A percentile compares a stretch with the other conserved stretches of the same genome.
Evolutionary conservation across 2,113 vertebrate species (phyloP).

Genomic region (Channa maculata): DNA sequence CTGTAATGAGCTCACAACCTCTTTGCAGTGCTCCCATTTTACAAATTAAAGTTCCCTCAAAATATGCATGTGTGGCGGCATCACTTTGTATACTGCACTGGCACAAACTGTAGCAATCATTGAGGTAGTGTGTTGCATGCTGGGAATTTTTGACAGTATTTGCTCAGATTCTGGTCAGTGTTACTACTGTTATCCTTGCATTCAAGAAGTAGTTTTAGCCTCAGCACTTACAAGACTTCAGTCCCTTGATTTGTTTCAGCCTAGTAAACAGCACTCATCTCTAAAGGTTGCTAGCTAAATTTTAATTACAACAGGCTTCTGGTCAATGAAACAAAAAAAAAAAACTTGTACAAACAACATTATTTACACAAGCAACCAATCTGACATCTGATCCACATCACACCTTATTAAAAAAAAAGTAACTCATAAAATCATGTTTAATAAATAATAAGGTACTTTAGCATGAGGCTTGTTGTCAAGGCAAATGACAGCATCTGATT

Average conservation of each 20-base stretch:
- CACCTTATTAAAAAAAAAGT: not conserved
- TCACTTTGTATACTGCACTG: not conserved
- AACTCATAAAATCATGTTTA: not conserved
- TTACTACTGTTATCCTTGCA: not conserved
- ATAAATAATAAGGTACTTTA: not conserved
- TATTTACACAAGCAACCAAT: not conserved
- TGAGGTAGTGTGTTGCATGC: not conserved
- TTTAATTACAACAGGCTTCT: not conserved
- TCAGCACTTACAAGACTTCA: not conserved
- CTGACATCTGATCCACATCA: not conserved
- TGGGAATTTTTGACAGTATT: not conserved
- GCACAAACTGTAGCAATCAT: not conserved
- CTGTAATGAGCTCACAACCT: conserved; percentile 80
- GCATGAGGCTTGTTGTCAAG: conserved; percentile 37
- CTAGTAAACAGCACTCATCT: not conserved
- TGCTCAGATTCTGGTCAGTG: too few species aligned
- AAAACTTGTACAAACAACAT: too few species aligned
- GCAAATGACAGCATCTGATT: conserved; percentile 44
- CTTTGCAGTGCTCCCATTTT: conserved; percentile 71
- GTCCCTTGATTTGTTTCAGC: not conserved
- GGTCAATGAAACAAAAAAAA: too few species aligned
- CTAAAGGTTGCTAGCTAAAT: not conserved
- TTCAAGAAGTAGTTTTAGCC: not conserved
- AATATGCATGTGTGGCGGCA: conserved; percentile 1
- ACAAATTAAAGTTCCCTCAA: conserved; percentile 50